Evolutionary conservation across 1,140 invertebrate genomes (phyloP).

Genomic region (Drosophila leontia): DNA sequence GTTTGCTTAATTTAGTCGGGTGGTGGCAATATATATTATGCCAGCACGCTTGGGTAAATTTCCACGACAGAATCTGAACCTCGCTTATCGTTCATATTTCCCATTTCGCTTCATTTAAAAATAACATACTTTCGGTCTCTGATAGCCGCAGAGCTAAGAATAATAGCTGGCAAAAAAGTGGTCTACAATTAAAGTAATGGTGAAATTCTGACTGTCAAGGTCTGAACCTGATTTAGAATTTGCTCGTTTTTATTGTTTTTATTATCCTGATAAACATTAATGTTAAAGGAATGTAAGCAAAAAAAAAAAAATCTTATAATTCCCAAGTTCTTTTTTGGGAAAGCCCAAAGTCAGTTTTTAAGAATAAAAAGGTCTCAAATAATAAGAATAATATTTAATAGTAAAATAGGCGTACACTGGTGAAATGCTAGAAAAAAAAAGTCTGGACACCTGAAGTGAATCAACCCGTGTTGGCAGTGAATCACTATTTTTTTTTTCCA

Average conservation of each 20-base stretch:
- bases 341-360: no score
- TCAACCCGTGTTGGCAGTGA: constrained; percentile 37
- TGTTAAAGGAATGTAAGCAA: no score
- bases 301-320: neutral
- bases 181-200: neutral
- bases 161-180: constrained; percentile 10
- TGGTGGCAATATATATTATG: constrained; percentile 45
- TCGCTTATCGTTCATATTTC: constrained; percentile 54
- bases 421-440: constrained; percentile 10
- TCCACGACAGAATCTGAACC: constrained; percentile 62
- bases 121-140: constrained; percentile 23
- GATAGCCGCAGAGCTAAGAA: constrained; percentile 38
- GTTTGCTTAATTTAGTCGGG: constrained; percentile 43
- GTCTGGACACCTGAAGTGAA: constrained; percentile 22
- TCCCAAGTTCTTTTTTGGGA: neutral
- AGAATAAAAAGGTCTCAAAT: neutral
- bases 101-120: constrained; percentile 29
- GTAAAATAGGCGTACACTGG: neutral
- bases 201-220: constrained; percentile 20
- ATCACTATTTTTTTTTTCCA: constrained; percentile 45
- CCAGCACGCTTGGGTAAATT: constrained; percentile 66
- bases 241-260: neutral
- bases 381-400: neutral
- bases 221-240: neutral
- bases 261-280: no score